Conservation (phyloP, 2,797 vertebrate genomes). For the Apogon talboti region DNA sequence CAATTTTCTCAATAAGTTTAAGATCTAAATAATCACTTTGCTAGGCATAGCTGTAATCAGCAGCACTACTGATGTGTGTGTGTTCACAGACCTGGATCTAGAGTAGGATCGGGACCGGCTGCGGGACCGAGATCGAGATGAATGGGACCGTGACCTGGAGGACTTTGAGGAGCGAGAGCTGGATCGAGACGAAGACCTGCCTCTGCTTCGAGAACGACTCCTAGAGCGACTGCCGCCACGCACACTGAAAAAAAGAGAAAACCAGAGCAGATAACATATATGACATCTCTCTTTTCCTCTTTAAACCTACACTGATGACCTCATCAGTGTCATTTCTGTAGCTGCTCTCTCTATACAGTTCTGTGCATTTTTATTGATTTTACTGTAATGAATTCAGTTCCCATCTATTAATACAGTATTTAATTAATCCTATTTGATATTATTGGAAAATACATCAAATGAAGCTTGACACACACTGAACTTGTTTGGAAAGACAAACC, state of each 20-base stretch:
- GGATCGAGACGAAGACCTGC: constrained; percentile 92
- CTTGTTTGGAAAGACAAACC: not conserved
- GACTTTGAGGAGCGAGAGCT: constrained; percentile 95
- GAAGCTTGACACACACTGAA: too few species aligned
- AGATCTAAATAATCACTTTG: too few species aligned
- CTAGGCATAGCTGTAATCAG: not conserved
- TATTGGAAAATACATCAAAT: too few species aligned
- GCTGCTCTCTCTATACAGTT: too few species aligned
- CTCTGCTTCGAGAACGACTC: constrained; percentile 92
- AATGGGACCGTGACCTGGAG: constrained; percentile 86
- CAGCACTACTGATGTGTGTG: not conserved
- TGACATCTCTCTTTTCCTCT: not conserved
- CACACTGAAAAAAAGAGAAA: constrained; percentile 46
- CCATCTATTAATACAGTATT: too few species aligned
- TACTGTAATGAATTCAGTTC: too few species aligned
- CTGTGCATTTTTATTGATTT: too few species aligned
- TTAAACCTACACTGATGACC: too few species aligned
- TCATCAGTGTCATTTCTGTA: too few species aligned
- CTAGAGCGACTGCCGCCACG: constrained; percentile 84
- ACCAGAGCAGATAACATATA: not conserved
- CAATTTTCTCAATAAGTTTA: too few species aligned
- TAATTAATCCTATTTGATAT: too few species aligned
- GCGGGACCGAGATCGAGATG: constrained; percentile 85
- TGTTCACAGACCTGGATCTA: constrained; percentile 87
- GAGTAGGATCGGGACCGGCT: constrained; percentile 93